Evolutionary conservation across 1,140 invertebrate species (phyloP), one percentile per base, ranked within the genome.

Genomic region (Mizuhopecten yessoensis): DNA sequence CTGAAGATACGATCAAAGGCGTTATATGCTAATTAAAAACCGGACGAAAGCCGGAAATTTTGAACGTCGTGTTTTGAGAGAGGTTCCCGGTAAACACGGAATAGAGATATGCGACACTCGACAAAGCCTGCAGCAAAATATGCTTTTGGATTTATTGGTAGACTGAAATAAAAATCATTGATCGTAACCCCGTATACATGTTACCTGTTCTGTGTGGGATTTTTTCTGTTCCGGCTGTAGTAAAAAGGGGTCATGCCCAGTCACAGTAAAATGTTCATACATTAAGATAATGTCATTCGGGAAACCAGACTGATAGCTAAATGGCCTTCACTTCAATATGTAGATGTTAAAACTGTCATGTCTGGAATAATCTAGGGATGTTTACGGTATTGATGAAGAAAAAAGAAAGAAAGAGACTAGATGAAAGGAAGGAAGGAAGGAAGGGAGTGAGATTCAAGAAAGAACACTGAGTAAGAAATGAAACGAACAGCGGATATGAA

Each of bases 1-100:
- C 57, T 29, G 57, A 45, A n/a, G 57, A 75, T 75, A 75, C 5
- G 57, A 75, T 75, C 57, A 75, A 75, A 75, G 57, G 17, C 15
- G 57, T 5, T 75, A n/a, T 75, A 75, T 29, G 0, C 57, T 75
- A 75, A 75, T 75, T 75, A 75, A 75, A 75, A 75, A 29, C 57
- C 57, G 57, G 57, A 75, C 57, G 57, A n/a, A 17, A 75, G 57
- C 57, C 57, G 57, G 57, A 75, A 75, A 75, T 29, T 75, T 75
- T 75, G 57, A 29, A 75, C 0, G 10, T 20, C 1, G 42, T 45
- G 9, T 45, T 13, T 45, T 10, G 42, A 20, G 57, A 29, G 57
- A 75, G 3, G 57, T n/a, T 75, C n/a, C 57, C n/a, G 57, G 17
- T 29, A 11, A 3, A 29, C 57, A 17, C 57, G 3, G 57, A n/a